Evolutionary conservation across 2,113 vertebrate species (phyloP).

Genomic region (cattle (Bos taurus)): DNA sequence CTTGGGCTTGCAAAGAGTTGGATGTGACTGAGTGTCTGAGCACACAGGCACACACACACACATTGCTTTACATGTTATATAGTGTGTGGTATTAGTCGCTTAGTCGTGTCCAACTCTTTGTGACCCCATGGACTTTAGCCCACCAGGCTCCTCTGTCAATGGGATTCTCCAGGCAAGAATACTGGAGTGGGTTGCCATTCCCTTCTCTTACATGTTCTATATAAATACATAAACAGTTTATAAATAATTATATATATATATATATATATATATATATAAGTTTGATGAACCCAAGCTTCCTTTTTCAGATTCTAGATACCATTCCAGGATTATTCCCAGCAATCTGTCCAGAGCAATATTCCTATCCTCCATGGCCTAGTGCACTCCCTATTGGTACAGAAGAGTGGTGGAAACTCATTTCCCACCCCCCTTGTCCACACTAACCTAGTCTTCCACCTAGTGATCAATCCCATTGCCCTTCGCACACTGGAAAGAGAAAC

Average conservation of each 20-base stretch:
- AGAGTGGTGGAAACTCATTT: not conserved
- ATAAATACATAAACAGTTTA: not conserved
- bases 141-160: not conserved
- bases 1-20: not conserved
- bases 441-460: not conserved
- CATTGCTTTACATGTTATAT: not conserved
- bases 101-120: not conserved
- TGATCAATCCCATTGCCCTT: fast-evolving
- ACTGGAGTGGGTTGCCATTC: not conserved
- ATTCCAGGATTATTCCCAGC: not conserved
- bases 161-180: not conserved
- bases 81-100: fast-evolving
- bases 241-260: not conserved
- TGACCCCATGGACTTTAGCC: not conserved
- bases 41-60: not conserved
- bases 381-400: too few species aligned
- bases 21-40: not conserved
- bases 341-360: not conserved
- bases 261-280: not conserved
- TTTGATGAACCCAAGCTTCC: not conserved
- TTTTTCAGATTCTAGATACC: not conserved
- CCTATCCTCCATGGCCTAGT: too few species aligned
- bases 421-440: fast-evolving
- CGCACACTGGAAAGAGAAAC: fast-evolving
- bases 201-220: not conserved